A percentile compares a stretch with the other conserved stretches of the same genome.
Conservation (phyloP, 2,888 invertebrate genomes). For the Andrena haemorrhoa region DNA sequence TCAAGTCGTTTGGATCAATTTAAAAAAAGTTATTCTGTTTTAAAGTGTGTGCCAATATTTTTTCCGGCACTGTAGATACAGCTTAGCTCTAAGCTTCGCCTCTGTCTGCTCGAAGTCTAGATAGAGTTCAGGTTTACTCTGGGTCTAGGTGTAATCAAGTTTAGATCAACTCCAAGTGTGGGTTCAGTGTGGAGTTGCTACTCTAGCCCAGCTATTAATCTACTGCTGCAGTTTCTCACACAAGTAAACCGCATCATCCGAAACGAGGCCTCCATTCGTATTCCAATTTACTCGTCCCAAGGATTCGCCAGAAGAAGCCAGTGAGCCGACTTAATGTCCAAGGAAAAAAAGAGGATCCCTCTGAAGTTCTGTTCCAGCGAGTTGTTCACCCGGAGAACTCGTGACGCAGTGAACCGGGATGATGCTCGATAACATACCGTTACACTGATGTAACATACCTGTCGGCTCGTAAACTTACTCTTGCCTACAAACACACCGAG, state of each 20-base stretch:
- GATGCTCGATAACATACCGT: constrained; percentile 63
- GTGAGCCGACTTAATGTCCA: not conserved
- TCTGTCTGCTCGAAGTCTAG: not conserved
- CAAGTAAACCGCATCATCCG: not conserved
- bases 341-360: not conserved
- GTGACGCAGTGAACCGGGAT: constrained; percentile 52
- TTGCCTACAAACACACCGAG: constrained; percentile 21
- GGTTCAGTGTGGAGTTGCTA: too few species aligned
- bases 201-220: too few species aligned
- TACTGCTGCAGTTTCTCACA: too few species aligned
- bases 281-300: not conserved
- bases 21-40: too few species aligned
- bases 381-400: constrained; percentile 49
- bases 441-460: constrained; percentile 62
- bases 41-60: too few species aligned
- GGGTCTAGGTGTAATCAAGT: constrained; percentile 11
- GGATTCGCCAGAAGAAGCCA: constrained; percentile 1
- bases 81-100: too few species aligned
- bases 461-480: constrained; percentile 51
- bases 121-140: constrained; percentile 3
- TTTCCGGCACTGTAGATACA: too few species aligned
- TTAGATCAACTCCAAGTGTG: too few species aligned
- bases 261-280: too few species aligned
- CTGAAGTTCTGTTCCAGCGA: constrained; percentile 18
- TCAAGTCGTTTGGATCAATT: too few species aligned